Base-by-base conservation (phyloP, 2,888 invertebrate species). In the Drosophila subquinaria region DNA sequence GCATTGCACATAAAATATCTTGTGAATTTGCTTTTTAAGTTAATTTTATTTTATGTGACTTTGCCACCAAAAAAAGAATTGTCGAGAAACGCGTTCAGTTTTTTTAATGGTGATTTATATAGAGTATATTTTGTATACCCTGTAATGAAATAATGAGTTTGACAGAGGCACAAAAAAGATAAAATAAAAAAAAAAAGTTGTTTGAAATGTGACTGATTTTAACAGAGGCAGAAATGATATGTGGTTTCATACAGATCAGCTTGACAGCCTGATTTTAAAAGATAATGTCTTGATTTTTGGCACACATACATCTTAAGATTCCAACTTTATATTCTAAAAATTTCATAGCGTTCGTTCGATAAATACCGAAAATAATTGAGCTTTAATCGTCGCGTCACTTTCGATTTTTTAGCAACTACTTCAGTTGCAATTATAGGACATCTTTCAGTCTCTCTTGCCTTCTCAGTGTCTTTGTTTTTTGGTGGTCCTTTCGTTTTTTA, bases 1-100 rank as follows among this genome's bases (percentile, higher is more conserved):
- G 42, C 68, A 73, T 56, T 53, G 48, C 70, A 81, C 91, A 90
- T 90, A 90, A 90, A 92, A 89, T 90, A 73, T 81, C 73, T 62
- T 59, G 73, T 85, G 90, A 91, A 92, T 92, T 90, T 89, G 79
- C 79, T 88, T 91, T 92, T 92, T 90, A 92, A 92, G 91, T 92
- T 92, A 91, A 92, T 92, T 92, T 92, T 90, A 90, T 92, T 92
- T 92, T 91, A 92, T 92, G 91, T 89, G 83, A 79, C 63, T 47
- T 50, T 43, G 23, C 10, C 40, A 45, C 50, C 15, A 40, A 50
- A 40, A 23, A 45, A 17, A 27, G 38, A 53, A 50, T 43, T 55
- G 70, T 62, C 55, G 48, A 13, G 40, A 40, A 70, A 77, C 89
- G 87, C 81, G 83, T 62, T 75, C 52, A 62, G 72, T 76, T 79